phyloP scores from a whole-genome alignment of 2,797 vertebrate genomes.

The Arrhamphus sclerolepis region DNA sequence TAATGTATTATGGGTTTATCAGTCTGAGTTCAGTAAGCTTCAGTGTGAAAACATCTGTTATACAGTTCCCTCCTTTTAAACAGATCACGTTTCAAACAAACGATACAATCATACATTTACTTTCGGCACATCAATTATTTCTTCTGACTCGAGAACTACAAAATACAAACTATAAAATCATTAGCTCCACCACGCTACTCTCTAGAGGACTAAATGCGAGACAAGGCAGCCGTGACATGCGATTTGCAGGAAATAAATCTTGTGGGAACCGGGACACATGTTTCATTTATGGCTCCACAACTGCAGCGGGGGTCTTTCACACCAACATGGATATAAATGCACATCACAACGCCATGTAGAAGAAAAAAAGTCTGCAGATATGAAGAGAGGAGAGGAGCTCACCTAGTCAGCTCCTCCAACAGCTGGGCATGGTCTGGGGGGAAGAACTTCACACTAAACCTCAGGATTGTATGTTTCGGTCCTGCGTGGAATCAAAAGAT shows the following conservation, averaged over 20 bases:
- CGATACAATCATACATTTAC: background rate
- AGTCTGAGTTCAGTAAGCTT: constrained; percentile 1
- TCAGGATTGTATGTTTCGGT: constrained; percentile 89
- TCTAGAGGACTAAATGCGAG: constrained; percentile 52
- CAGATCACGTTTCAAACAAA: background rate
- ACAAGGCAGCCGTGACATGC: constrained; percentile 56
- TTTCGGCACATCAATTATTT: constrained; percentile 10
- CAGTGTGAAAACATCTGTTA: background rate
- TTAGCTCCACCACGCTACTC: constrained; percentile 45
- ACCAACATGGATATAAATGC: constrained; percentile 22
- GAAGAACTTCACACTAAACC: constrained; percentile 98
- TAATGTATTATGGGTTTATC: background rate
- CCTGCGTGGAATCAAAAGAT: constrained; percentile 73
- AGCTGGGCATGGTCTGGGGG: constrained; percentile 93
- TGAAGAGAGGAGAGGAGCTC: constrained; percentile 45
- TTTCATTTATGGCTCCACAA: constrained; percentile 44
- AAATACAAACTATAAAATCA: constrained; percentile 54
- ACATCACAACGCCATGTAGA: constrained; percentile 3
- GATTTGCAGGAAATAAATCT: constrained; percentile 48
- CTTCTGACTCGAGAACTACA: constrained; percentile 12
- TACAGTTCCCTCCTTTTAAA: no score
- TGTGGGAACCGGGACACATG: constrained; percentile 14
- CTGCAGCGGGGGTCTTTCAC: constrained; percentile 24
- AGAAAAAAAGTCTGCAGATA: background rate
- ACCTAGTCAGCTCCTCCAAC: constrained; percentile 96